Evolutionary conservation across 2,797 vertebrate genomes (phyloP).

Genomic region (Sylvia borin): DNA sequence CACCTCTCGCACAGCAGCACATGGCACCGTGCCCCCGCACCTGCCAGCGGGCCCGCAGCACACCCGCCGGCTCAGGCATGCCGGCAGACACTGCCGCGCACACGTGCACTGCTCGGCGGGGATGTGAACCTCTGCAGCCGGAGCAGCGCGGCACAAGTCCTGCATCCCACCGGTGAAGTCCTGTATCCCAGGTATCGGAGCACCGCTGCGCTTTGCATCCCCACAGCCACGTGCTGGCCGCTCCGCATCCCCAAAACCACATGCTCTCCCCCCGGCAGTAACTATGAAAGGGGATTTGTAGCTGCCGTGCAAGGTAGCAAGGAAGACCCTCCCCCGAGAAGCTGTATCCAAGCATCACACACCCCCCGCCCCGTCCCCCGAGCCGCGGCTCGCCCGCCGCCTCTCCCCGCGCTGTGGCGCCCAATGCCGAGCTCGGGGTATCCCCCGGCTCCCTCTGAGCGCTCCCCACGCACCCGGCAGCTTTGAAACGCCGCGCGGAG

Average conservation of each 20-base stretch:
- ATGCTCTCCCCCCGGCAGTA: not conserved
- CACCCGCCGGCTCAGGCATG: not conserved
- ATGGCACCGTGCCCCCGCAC: not conserved
- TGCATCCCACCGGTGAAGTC: not conserved
- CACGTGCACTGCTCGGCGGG: not conserved
- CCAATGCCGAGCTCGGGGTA: not conserved
- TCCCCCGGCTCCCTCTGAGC: not conserved
- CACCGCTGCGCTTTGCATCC: not conserved
- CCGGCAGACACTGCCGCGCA: not conserved
- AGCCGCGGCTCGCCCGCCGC: not conserved
- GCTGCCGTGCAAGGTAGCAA: not conserved
- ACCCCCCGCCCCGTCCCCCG: rapidly evolving
- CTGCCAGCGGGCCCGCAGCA: not conserved
- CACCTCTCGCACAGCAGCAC: not conserved
- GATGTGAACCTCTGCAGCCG: not conserved
- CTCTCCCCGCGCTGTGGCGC: too few species aligned
- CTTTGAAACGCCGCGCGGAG: not conserved
- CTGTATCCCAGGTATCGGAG: not conserved
- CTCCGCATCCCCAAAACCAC: not conserved
- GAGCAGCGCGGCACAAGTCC: not conserved
- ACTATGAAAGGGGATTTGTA: not conserved
- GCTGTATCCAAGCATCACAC: not conserved
- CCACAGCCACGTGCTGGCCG: not conserved
- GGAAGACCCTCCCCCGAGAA: not conserved
- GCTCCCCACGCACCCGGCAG: not conserved